phyloP scores from a whole-genome alignment of 30 jellyfish, hydroid and myxozoan genomes.

The Turritopsis dohrnii region DNA sequence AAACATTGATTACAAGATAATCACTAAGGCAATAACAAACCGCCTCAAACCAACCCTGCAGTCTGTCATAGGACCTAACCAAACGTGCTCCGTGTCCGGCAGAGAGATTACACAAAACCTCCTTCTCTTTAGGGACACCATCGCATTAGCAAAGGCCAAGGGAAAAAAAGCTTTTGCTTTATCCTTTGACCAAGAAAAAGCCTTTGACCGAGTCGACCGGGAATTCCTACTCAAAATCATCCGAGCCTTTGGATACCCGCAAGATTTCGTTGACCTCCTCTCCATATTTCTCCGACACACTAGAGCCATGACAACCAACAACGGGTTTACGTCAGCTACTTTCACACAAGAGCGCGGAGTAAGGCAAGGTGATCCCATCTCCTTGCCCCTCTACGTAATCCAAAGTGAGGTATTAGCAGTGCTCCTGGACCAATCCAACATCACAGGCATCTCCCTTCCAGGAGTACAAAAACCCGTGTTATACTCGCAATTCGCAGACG shows the following conservation, averaged over 20 bases:
- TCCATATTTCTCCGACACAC: not conserved
- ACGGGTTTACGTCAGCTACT: not conserved
- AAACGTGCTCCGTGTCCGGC: constrained; percentile 47
- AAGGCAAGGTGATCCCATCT: constrained; percentile 20
- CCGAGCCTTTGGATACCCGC: not conserved
- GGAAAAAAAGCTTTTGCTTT: constrained; percentile 5
- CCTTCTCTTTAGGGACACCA: constrained; percentile 22
- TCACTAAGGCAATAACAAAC: constrained; percentile 14
- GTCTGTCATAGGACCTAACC: constrained; percentile 22
- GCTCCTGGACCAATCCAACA: not conserved
- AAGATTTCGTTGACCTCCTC: not conserved
- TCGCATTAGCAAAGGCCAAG: constrained; percentile 5
- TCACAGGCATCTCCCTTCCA: not conserved
- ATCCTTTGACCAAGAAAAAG: constrained; percentile 38
- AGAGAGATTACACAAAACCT: constrained; percentile 30
- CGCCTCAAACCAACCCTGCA: constrained; percentile 17
- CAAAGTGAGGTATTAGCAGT: constrained; percentile 2
- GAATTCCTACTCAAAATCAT: constrained; percentile 7
- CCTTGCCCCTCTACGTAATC: not conserved
- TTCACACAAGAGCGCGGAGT: not conserved
- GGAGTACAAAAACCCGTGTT: not conserved
- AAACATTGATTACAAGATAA: constrained; percentile 30
- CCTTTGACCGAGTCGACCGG: constrained; percentile 45
- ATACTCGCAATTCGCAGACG: constrained; percentile 15
- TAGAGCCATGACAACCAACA: not conserved